Evolutionary conservation across 1,140 invertebrate species (phyloP).

Genomic region (Leptinotarsa defecta): DNA sequence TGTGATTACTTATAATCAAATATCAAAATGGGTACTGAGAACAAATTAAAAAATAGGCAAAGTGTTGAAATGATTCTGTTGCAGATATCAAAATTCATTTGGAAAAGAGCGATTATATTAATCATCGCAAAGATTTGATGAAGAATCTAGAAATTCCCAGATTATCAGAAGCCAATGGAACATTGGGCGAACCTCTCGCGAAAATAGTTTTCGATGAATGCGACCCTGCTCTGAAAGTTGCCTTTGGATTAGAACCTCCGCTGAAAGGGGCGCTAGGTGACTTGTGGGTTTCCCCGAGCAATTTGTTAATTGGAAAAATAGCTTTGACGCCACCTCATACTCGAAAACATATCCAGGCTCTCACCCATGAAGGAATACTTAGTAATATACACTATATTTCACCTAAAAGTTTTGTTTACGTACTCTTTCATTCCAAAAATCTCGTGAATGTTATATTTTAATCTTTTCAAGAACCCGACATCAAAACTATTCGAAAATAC

Average conservation of each 20-base stretch:
- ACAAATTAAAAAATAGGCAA: background rate
- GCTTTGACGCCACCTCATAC: conserved; percentile 49
- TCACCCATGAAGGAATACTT: conserved; percentile 57
- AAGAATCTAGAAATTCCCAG: conserved; percentile 33
- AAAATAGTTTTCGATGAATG: conserved; percentile 47
- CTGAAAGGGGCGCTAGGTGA: conserved; percentile 47
- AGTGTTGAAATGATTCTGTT: conserved; percentile 1
- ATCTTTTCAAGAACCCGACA: no score
- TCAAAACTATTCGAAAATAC: no score
- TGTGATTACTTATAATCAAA: background rate
- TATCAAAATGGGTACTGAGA: background rate
- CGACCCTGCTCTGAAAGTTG: conserved; percentile 38
- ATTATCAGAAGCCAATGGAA: conserved; percentile 37
- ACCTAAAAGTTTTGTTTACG: background rate
- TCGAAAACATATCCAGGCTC: conserved; percentile 51
- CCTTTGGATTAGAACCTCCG: conserved; percentile 46
- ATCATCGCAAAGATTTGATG: conserved; percentile 30
- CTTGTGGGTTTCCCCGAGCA: conserved; percentile 55
- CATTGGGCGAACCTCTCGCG: conserved; percentile 43
- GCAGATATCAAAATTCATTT: conserved; percentile 30
- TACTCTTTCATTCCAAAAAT: no score
- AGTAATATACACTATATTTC: conserved; percentile 39
- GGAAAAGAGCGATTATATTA: conserved; percentile 36
- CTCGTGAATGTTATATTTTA: no score
- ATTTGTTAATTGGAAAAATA: conserved; percentile 52